These are phyloP conservation scores for Microcebus tavaratra DNA, from an alignment of 2,113 vertebrate species.

Conservation along the genomic window DNA sequence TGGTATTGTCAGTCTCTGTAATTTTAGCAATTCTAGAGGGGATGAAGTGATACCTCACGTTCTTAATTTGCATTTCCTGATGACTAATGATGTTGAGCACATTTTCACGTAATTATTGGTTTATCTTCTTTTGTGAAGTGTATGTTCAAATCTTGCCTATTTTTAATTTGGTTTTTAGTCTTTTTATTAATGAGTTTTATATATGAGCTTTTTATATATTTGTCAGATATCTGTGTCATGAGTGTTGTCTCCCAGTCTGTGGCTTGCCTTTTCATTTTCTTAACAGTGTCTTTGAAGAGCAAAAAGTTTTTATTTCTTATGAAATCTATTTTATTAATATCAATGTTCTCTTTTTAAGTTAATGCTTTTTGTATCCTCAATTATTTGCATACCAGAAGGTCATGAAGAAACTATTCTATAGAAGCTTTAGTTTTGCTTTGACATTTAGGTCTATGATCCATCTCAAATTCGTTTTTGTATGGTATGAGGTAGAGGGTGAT, in stretches of 20 bases:
- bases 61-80: neutral
- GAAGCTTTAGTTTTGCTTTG: neutral
- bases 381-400: neutral
- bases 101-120: neutral
- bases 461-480: neutral
- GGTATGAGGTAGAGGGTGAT: neutral
- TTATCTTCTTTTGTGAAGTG: neutral
- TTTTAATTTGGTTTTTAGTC: constrained; percentile 9
- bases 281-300: neutral
- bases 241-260: neutral
- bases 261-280: constrained; percentile 29
- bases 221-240: neutral
- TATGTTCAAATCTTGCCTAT: neutral
- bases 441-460: neutral
- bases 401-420: neutral
- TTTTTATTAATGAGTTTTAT: neutral
- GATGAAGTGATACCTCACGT: neutral
- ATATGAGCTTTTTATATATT: neutral
- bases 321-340: neutral
- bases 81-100: neutral
- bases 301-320: neutral
- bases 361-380: neutral
- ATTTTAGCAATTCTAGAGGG: neutral
- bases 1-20: neutral
- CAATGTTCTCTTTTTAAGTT: neutral